A percentile compares a stretch with the other conserved stretches of the same genome.
Evolutionary conservation across 2,797 vertebrate species (phyloP).

Genomic region (Spinibarbus caldwelli): DNA sequence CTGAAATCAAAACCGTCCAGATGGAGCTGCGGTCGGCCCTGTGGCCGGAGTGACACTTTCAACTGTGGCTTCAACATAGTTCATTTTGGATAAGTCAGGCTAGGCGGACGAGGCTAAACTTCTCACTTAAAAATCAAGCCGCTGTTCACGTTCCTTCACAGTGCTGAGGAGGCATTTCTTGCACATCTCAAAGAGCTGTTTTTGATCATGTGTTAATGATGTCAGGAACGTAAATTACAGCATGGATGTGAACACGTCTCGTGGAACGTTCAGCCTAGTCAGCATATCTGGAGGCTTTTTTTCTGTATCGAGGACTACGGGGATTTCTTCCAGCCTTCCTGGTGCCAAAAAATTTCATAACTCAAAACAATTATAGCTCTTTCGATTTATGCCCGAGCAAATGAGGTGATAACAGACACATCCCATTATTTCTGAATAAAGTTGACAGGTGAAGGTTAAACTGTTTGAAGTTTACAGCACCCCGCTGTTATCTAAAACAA

Average conservation of each 20-base stretch:
- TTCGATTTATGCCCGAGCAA: constrained; percentile 55
- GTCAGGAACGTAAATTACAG: constrained; percentile 43
- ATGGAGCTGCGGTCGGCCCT: constrained; percentile 47
- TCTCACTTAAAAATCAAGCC: constrained; percentile 40
- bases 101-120: constrained; percentile 15
- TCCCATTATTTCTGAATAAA: constrained; percentile 55
- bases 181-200: constrained; percentile 41
- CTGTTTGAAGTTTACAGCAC: constrained; percentile 55
- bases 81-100: constrained; percentile 34
- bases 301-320: neutral
- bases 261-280: constrained; percentile 24
- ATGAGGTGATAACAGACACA: constrained; percentile 64
- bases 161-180: constrained; percentile 55
- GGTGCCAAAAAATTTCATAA: constrained; percentile 50
- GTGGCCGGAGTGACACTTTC: constrained; percentile 49
- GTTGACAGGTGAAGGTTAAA: constrained; percentile 63
- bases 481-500: constrained; percentile 54
- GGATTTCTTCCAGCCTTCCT: constrained; percentile 35
- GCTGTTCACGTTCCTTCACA: neutral
- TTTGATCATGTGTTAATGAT: constrained; percentile 52
- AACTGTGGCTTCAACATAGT: constrained; percentile 26
- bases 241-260: neutral
- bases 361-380: constrained; percentile 52
- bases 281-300: constrained; percentile 21
- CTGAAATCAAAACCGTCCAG: constrained; percentile 47